Percentiles rank a stretch among this genome's conserved stretches.
phyloP scores from a whole-genome alignment of 2,888 invertebrate genomes.

The Cerastoderma edule region DNA sequence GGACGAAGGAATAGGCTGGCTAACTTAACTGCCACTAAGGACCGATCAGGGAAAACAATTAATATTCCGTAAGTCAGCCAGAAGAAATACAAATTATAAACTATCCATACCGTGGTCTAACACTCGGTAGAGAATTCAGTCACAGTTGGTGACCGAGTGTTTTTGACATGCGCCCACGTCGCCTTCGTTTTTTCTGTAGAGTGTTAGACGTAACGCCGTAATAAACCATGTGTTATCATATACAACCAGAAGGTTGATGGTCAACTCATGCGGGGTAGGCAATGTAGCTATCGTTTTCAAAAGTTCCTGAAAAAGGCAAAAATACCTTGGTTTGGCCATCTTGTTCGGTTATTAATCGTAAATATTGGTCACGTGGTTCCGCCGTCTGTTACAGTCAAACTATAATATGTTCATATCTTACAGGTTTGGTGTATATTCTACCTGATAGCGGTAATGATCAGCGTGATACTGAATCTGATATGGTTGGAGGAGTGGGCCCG shows the following conservation, averaged over 20 bases:
- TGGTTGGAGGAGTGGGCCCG: neutral
- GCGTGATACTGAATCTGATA: conserved; percentile 6
- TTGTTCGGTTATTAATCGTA: neutral
- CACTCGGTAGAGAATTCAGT: too few species aligned
- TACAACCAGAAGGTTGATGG: neutral
- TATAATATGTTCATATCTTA: neutral
- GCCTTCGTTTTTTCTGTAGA: too few species aligned
- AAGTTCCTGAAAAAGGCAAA: neutral
- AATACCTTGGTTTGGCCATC: neutral
- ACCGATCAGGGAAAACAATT: too few species aligned
- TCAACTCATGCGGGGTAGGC: neutral
- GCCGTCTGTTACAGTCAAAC: neutral
- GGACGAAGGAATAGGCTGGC: too few species aligned
- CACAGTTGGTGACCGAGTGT: too few species aligned
- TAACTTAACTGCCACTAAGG: too few species aligned
- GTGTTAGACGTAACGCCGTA: too few species aligned
- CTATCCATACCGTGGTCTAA: too few species aligned
- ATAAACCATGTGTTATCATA: too few species aligned
- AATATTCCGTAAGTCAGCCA: too few species aligned
- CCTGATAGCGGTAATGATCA: neutral
- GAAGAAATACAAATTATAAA: too few species aligned
- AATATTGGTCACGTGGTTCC: neutral
- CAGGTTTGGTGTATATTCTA: conserved; percentile 11
- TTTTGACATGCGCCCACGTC: too few species aligned
- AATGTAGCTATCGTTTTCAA: neutral